Conservation (phyloP, 2,888 invertebrate genomes). For the Noctuana brunneofusca region DNA sequence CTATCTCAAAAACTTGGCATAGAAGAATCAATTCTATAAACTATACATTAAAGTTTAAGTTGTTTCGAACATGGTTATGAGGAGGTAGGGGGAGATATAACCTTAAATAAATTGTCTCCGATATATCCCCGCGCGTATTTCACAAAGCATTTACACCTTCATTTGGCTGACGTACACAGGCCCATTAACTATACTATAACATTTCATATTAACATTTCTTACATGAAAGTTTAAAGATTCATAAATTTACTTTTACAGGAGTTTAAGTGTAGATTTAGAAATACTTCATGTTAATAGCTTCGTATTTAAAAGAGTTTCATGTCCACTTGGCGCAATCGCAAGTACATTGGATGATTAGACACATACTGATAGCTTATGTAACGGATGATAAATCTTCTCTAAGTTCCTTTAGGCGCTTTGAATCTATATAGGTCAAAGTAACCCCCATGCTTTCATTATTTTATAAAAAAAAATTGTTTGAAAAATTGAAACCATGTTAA, state of each 20-base stretch:
- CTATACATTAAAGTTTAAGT: slow-evolving; percentile 36
- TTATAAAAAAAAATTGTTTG: too few relatives aligned
- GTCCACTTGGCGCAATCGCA: too few relatives aligned
- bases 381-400: too few relatives aligned
- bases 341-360: too few relatives aligned
- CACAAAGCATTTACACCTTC: slow-evolving; percentile 71
- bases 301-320: too few relatives aligned
- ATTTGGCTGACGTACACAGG: slow-evolving; percentile 51
- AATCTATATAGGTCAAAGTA: too few relatives aligned
- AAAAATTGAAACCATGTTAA: too few relatives aligned
- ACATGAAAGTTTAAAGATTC: background rate
- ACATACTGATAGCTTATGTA: too few relatives aligned
- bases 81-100: slow-evolving; percentile 52
- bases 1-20: background rate
- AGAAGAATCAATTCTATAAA: background rate
- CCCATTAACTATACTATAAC: background rate
- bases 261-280: too few relatives aligned
- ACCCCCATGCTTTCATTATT: too few relatives aligned
- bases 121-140: slow-evolving; percentile 70
- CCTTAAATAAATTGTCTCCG: slow-evolving; percentile 73
- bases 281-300: too few relatives aligned
- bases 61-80: slow-evolving; percentile 36
- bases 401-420: too few relatives aligned
- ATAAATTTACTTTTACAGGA: background rate
- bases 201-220: background rate